phyloP scores from a whole-genome alignment of 2,113 vertebrate genomes.

The Limanda limanda region DNA sequence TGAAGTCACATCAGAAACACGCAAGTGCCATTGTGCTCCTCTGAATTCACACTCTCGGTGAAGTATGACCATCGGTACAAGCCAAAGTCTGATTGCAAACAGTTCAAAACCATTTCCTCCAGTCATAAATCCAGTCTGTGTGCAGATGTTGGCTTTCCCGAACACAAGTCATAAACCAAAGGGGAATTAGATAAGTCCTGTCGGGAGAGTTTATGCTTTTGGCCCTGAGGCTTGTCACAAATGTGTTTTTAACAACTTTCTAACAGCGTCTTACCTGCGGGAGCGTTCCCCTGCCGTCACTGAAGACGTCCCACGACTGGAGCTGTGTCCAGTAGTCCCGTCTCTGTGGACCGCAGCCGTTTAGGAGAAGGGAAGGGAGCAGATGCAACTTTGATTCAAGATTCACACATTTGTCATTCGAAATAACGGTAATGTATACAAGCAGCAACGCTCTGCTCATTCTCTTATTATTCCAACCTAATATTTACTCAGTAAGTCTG shows the following conservation, averaged over 20 bases:
- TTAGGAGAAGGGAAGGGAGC: background rate
- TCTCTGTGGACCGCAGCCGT: conserved; percentile 12
- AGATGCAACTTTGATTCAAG: background rate
- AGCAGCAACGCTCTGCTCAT: background rate
- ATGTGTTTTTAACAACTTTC: conserved; percentile 66
- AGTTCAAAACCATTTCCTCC: conserved; percentile 58
- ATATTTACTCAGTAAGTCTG: conserved; percentile 15
- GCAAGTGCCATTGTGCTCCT: conserved; percentile 22
- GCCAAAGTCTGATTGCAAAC: conserved; percentile 65
- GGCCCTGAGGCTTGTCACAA: conserved; percentile 35
- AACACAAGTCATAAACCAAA: conserved; percentile 54
- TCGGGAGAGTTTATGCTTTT: conserved; percentile 50
- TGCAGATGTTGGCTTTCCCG: conserved; percentile 58
- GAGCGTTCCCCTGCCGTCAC: conserved; percentile 19
- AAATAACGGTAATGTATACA: background rate
- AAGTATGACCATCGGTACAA: conserved; percentile 5
- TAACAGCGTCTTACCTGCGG: conserved; percentile 41
- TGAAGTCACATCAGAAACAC: conserved; percentile 15
- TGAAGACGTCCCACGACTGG: conserved; percentile 18
- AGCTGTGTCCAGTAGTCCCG: conserved; percentile 37
- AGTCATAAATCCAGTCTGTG: conserved; percentile 59
- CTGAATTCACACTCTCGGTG: conserved; percentile 23
- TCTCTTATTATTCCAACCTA: conserved; percentile 6
- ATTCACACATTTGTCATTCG: background rate
- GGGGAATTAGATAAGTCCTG: conserved; percentile 37